phyloP scores from a whole-genome alignment of 2,113 vertebrate species.

The Campylomormyrus tamandua region DNA sequence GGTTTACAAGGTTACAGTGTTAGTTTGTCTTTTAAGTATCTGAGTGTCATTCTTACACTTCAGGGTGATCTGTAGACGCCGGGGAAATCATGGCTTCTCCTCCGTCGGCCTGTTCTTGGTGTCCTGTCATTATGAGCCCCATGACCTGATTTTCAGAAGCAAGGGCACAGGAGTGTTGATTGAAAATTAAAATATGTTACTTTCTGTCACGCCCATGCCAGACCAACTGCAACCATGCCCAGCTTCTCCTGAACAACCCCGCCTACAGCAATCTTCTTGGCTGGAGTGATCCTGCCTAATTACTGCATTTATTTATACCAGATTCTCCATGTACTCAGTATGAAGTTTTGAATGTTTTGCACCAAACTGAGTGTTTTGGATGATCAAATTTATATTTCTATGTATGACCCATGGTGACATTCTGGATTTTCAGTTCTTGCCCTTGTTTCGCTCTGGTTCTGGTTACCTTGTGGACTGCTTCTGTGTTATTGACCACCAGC shows the following conservation, averaged over 20 bases:
- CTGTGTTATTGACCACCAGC: not conserved
- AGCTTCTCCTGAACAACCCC: not conserved
- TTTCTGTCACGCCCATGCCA: not conserved
- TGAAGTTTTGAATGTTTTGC: not conserved
- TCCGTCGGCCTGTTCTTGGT: not conserved
- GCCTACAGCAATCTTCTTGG: not conserved
- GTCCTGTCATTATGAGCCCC: not conserved
- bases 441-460: not conserved
- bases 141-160: not conserved
- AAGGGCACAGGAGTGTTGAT: not conserved
- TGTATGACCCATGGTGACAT: not conserved
- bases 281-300: not conserved
- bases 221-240: not conserved
- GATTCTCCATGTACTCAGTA: not conserved
- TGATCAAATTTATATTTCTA: not conserved
- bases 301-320: not conserved
- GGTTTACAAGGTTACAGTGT: not conserved
- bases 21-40: not conserved
- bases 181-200: not conserved
- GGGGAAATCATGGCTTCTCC: not conserved
- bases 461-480: not conserved
- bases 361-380: too few species aligned
- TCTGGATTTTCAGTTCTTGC: not conserved
- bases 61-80: not conserved
- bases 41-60: not conserved